Evolutionary conservation across 2,113 vertebrate species (phyloP).

Genomic region (Chunga burmeisteri): DNA sequence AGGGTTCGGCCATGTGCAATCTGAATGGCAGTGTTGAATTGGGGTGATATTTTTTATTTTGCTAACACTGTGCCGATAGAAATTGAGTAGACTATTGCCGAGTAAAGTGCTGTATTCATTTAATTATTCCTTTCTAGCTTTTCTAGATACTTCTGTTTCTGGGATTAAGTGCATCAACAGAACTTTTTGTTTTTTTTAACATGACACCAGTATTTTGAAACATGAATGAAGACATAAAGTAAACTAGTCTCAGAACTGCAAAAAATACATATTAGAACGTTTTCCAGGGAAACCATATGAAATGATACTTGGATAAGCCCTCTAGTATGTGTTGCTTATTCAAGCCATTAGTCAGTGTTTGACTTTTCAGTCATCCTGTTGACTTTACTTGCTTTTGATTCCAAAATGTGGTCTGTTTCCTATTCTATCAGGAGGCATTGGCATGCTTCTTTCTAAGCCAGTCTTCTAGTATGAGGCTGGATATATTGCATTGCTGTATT

Average conservation of each 20-base stretch:
- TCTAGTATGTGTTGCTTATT: not conserved
- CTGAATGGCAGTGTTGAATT: not conserved
- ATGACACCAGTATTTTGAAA: not conserved
- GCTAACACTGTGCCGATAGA: not conserved
- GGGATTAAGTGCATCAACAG: not conserved
- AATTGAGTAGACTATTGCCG: not conserved
- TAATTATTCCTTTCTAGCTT: not conserved
- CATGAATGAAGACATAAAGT: not conserved
- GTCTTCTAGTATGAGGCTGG: not conserved
- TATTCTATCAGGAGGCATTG: not conserved
- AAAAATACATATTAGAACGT: not conserved
- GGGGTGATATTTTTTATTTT: not conserved
- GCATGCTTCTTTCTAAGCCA: not conserved
- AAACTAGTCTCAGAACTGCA: not conserved
- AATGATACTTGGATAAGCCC: not conserved
- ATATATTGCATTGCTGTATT: not conserved
- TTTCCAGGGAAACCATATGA: not conserved
- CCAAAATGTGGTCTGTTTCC: not conserved
- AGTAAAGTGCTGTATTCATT: not conserved
- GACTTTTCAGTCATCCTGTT: not conserved
- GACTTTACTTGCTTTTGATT: not conserved
- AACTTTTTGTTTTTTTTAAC: not conserved
- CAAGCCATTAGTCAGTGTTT: not conserved
- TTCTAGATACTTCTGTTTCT: not conserved
- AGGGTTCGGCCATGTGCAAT: not conserved